Conservation (phyloP, 2,888 invertebrate genomes). For the Plagodis pulveraria region DNA sequence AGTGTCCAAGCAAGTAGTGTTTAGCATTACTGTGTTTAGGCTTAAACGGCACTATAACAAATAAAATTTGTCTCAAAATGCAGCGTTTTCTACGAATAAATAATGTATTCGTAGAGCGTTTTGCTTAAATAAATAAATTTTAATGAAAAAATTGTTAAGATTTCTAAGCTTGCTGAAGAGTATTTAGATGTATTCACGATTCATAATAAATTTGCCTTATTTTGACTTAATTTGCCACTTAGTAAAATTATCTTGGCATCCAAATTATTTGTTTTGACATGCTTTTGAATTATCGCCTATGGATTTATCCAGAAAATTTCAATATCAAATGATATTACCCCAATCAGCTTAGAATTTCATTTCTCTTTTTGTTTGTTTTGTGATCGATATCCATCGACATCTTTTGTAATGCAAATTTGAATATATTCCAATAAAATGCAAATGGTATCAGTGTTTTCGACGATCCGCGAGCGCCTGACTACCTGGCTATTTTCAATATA, state of each 20-base stretch:
- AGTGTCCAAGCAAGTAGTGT: no score
- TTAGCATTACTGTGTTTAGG: no score
- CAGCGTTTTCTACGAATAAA: no score
- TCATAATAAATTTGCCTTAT: no score
- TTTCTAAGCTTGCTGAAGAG: no score
- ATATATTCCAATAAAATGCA: slow-evolving; percentile 72
- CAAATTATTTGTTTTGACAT: not conserved
- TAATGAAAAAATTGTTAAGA: no score
- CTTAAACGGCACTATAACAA: no score
- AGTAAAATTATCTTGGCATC: not conserved
- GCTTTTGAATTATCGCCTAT: not conserved
- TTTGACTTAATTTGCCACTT: no score
- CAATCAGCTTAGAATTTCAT: slow-evolving; percentile 39
- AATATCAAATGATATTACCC: slow-evolving; percentile 12
- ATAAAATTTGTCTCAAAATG: no score
- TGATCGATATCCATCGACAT: slow-evolving; percentile 53
- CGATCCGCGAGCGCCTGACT: slow-evolving; percentile 43
- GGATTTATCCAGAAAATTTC: slow-evolving; percentile 6
- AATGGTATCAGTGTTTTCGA: slow-evolving; percentile 57
- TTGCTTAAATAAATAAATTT: no score
- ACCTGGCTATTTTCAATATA: slow-evolving; percentile 9
- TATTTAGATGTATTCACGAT: no score
- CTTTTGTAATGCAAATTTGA: slow-evolving; percentile 72
- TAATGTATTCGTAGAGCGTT: no score
- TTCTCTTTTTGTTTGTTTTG: slow-evolving; percentile 49